Evolutionary conservation across 30 jellyfish, hydroid and myxozoan genomes (phyloP), one percentile per base, ranked within the genome.

Genomic region (Morbakka virulenta): DNA sequence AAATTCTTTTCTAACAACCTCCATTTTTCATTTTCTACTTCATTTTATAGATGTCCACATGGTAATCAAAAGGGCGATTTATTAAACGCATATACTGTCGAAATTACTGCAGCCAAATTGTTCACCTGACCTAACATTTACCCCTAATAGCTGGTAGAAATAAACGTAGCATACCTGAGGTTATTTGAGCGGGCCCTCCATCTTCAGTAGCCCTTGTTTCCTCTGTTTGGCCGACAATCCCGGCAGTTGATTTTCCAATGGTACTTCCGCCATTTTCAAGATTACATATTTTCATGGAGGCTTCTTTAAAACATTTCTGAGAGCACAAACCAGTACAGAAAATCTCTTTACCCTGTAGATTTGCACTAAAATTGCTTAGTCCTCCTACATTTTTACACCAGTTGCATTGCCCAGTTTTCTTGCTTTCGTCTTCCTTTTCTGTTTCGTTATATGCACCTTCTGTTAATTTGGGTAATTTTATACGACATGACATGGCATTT

Each of bases 301-400:
- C 96, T 35, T 87, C 94, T 52, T 70, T 87, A 36, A 79, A 87
- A 69, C 96, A 87, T 35, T 72, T 62, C 67, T 87, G 82, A 2
- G 96, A 87, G 89, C 96, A 87, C 69, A 87, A 70, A 12, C 96
- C 96, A 32, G 94, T 79, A 72, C 96, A 87, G 32, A 78, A 87
- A 25, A 87, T 87, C 64, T 87, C 96, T 2, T 87, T 81, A 29
- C 94, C 94, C 47, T 79, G 88, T 0, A 78, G 41, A 50, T 67
- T 83, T 2, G 96, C 36, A 13, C 92, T 63, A 47, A 66, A 87
- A 51, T 87, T 87, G 70, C 72, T 85, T 11, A 87, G 78, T 68
- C 20, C 35, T 1, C 88, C 88, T 41, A 64, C 67, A 64, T 20
- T 26, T 61, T 87, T 71, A 52, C 96, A 87, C 93, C 93, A 80